These are phyloP conservation scores for Crocidura indochinensis DNA, from an alignment of 2,797 vertebrate species.

Conservation along the genomic window DNA sequence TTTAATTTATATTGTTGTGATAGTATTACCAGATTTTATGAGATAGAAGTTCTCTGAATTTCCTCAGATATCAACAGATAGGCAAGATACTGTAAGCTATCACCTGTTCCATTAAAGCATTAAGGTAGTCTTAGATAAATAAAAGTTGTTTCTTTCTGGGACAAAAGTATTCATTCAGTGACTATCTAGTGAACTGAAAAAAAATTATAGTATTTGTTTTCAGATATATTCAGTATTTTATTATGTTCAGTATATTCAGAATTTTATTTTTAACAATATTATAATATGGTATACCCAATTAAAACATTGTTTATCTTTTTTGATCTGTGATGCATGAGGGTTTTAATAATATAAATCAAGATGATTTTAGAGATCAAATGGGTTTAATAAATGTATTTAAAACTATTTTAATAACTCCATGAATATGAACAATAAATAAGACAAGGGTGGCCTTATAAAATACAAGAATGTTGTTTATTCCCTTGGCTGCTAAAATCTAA, in stretches of 20 bases:
- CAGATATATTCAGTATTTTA: slow-evolving; percentile 63
- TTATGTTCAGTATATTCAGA: slow-evolving; percentile 43
- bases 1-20: slow-evolving; percentile 31
- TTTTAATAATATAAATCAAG: slow-evolving; percentile 64
- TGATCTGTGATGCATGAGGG: slow-evolving; percentile 80
- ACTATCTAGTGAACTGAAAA: slow-evolving; percentile 14
- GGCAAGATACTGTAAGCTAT: slow-evolving; percentile 36
- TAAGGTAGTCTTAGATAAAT: slow-evolving; percentile 42
- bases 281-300: slow-evolving; percentile 83
- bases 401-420: slow-evolving; percentile 61
- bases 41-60: slow-evolving; percentile 43
- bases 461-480: slow-evolving; percentile 47
- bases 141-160: slow-evolving; percentile 51
- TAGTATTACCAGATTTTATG: background rate
- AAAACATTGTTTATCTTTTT: slow-evolving; percentile 80
- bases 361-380: slow-evolving; percentile 47
- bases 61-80: slow-evolving; percentile 43
- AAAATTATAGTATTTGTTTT: slow-evolving; percentile 45
- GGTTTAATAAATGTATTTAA: slow-evolving; percentile 67
- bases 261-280: slow-evolving; percentile 81
- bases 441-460: slow-evolving; percentile 31
- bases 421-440: slow-evolving; percentile 71
- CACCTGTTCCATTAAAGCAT: slow-evolving; percentile 31
- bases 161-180: slow-evolving; percentile 25
- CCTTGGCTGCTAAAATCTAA: slow-evolving; percentile 54